phyloP scores from a whole-genome alignment of 2,113 vertebrate genomes.

The Scytalopus superciliaris region DNA sequence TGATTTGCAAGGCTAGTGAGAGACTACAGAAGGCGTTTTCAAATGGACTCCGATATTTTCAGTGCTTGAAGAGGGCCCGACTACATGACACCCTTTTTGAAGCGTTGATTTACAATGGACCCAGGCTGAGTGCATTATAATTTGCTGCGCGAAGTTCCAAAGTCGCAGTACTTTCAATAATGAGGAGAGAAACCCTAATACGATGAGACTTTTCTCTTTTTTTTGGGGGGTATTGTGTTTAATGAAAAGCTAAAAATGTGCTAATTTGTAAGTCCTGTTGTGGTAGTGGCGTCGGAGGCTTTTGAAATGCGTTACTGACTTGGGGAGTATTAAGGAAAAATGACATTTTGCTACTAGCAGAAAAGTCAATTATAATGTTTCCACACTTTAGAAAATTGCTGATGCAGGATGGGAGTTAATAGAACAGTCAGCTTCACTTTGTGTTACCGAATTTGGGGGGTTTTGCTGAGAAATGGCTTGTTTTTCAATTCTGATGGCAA shows the following conservation, averaged over 20 bases:
- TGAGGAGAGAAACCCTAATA: constrained; percentile 61
- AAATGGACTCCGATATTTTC: constrained; percentile 68
- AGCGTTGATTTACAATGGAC: constrained; percentile 72
- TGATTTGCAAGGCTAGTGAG: constrained; percentile 76
- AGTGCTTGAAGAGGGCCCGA: constrained; percentile 62
- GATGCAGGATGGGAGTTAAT: constrained; percentile 66
- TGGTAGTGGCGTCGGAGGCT: constrained; percentile 52
- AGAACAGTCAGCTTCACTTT: constrained; percentile 70
- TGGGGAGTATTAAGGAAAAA: constrained; percentile 57
- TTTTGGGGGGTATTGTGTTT: constrained; percentile 52
- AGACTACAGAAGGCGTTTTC: constrained; percentile 62
- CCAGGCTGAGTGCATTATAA: constrained; percentile 74
- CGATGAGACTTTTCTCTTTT: constrained; percentile 31
- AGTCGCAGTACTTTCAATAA: constrained; percentile 64
- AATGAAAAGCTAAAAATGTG: constrained; percentile 67
- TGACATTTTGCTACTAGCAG: constrained; percentile 49
- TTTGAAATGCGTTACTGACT: constrained; percentile 67
- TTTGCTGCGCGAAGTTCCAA: constrained; percentile 67
- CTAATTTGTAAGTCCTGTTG: constrained; percentile 69
- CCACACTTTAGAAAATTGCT: constrained; percentile 62
- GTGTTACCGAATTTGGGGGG: constrained; percentile 15
- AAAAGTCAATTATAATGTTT: constrained; percentile 65
- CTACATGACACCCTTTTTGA: constrained; percentile 61
- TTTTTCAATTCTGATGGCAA: not conserved
- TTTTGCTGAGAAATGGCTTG: not conserved